Evolutionary conservation across 1,140 invertebrate genomes (phyloP), one percentile per base, ranked within the genome.

Genomic region (Drosophila teissieri): DNA sequence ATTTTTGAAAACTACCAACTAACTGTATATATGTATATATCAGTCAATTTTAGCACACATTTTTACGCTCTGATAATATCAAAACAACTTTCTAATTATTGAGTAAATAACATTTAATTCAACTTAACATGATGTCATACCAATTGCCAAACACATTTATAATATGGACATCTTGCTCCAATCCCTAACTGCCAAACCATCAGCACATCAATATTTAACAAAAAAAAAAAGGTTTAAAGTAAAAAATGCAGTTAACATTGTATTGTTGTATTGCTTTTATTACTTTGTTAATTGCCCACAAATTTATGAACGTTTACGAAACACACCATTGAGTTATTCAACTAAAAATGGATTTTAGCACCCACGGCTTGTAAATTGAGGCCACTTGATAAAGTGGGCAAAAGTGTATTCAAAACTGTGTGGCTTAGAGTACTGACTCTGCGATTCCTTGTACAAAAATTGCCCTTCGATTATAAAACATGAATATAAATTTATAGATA

Each of bases 271-370:
- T 12, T 2, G 12, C 24, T 3, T 48, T 72, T 17, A 48, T 24
- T 10, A 15, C 24, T 3, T 3, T 19, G 22, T 52, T 62, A 63
- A 73, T 63, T 42, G 58, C 22, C 31, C 24, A 12, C 10, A 42
- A 54, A 73, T 53, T 22, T 54, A 62, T 42, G 22, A 53, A 37
- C 36, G 27, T 37, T 46, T 52, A 27, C 11, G 12, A 51, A 45
- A 52, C 39, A 24, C 40, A 27, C 37, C n/a, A 51, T 31, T 44
- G 10, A 58, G 44, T 58, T 51, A 44, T 34, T 58, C 12, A 24
- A 46, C 24, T 45, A 24, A 67, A 65, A 53, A 67, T 44, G 27
- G 61, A 65, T 36, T 27, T 65, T 52, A 42, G 37, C 24, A 52
- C 8, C 36, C n/a, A 36, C 19, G n/a, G 12, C 44, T 17, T 34